Evolutionary conservation across 2,113 vertebrate species (phyloP), one percentile per base, ranked within the genome.

Genomic region (Anoplopoma fimbria): DNA sequence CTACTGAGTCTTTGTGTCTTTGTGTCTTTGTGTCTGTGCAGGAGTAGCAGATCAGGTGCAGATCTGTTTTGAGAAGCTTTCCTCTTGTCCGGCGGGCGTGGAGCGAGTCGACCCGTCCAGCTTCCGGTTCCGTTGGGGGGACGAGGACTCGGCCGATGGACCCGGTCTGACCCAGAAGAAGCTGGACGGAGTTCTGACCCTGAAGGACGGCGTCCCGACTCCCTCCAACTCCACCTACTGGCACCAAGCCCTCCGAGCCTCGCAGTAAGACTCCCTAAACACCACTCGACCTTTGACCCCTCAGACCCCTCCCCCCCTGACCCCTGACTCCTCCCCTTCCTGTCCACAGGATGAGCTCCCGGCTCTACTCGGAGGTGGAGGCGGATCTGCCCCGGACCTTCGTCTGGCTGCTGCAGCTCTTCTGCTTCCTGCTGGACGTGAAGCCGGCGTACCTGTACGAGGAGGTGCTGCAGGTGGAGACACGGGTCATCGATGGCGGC

Each of bases 61-160:
- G 61, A 87, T 78, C 34, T 96, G 95, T 23, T 98, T 99, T 69
- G 88, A 95, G 68, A 88, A 90, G 64, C 93, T 99, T 61, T 85
- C 90, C 9, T 93, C 91, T 15, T 77, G 87, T 0, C 4, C 70
- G 29, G 80, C 15, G 19, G 29, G 51, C 69, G 82, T 53, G 86
- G 84, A 57, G 49, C 17, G 21, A 0, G 19, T 0, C 31, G 19
- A 53, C 1, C 93, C 96, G 60, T 96, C 96, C 58, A 97, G 95
- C 91, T 98, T 98, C 94, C 93, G 92, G 84, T 96, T 99, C 89
- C 91, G 60, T 0, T 99, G 98, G 98, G 95, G 95, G 55, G 92
- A 93, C 21, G 93, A 90, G 86, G 92, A 86, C 4, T 86, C 77
- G 3, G 87, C 88, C 0, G 92, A 95, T 42, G 93, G 89, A 62